Base-by-base conservation (phyloP, 1,140 invertebrate species). In the Zaprionus lachaisei region DNA sequence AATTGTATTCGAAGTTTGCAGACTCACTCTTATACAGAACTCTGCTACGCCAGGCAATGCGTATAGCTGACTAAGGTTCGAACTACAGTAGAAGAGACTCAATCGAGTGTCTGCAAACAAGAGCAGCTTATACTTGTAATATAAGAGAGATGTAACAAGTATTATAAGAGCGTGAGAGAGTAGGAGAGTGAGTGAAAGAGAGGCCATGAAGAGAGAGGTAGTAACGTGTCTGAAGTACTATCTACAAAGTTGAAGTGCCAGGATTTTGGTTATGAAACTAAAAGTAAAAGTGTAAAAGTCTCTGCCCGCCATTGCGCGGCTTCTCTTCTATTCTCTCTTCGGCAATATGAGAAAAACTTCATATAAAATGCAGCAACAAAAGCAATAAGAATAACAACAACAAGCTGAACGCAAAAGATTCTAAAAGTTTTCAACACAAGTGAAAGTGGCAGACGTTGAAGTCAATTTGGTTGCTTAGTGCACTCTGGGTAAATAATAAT, bases 251-350 rank as follows among this genome's bases (percentile, higher is more conserved):
- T 72, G 38, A 77, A 82, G 80, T 79, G 72, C 26, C 68, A 54
- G 70, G 62, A 76, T 87, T 86, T 87, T 80, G 85, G 75, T 79
- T 81, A 89, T 79, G 78, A 87, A 87, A 87, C 84, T 87, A 89
- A 87, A 81, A 87, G 84, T 89, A 84, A 87, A 81, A 87, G 84
- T 83, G 72, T 72, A 28, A 60, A 41, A 17, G 47, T 20, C 20
- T 44, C 57, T 60, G 34, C 17, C 31, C 17, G 31, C 31, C 31
- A 31, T 11, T 31, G 31, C 31, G 31, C 31, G 31, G 9, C 31
- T 9, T 31, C 31, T 58, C 34, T 37, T 17, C 26, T 2, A 2
- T 15, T 22, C 47, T 55, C 57, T 55, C 20, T 2, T 26, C 11
- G 38, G 55, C 34, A 62, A 80, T 74, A 79, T 66, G 67, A 34